phyloP scores from a whole-genome alignment of 2,113 vertebrate species.

The Baryphthengus martii region DNA sequence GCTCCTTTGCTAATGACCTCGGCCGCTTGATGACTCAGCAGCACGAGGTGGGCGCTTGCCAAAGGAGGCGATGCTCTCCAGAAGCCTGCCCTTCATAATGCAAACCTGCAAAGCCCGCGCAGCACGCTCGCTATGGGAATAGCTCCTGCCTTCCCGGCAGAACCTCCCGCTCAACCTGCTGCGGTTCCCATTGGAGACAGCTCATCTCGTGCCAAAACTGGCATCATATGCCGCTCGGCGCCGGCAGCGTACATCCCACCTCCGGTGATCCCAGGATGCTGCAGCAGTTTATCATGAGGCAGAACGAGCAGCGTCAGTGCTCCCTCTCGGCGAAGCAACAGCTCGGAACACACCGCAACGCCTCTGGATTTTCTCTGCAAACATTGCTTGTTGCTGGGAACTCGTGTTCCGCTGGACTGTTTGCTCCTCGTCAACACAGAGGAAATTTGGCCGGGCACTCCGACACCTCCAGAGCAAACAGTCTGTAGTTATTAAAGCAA shows the following conservation, averaged over 20 bases:
- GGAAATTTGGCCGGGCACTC: neutral
- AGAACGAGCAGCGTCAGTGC: fast-evolving
- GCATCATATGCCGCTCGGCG: fast-evolving
- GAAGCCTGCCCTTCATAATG: neutral
- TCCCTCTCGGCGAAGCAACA: neutral
- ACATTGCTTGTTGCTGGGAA: neutral
- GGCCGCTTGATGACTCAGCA: neutral
- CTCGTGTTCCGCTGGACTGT: neutral
- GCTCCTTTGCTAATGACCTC: neutral
- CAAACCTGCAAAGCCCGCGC: fast-evolving
- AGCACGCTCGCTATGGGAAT: fast-evolving
- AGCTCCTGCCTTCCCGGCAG: neutral
- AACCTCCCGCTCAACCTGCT: neutral
- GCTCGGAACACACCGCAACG: neutral
- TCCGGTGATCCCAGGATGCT: neutral
- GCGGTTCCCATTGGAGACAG: fast-evolving
- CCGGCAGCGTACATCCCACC: neutral
- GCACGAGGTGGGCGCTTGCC: neutral
- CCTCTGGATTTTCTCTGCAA: neutral
- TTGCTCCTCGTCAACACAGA: constrained; percentile 12
- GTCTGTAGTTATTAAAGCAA: neutral
- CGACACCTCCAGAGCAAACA: constrained; percentile 21
- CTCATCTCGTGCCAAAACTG: fast-evolving
- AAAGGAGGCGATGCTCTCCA: neutral
- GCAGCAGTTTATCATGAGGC: neutral